These are phyloP conservation scores for Antechinus flavipes DNA, from an alignment of 2,113 vertebrate genomes.

Conservation along the genomic window DNA sequence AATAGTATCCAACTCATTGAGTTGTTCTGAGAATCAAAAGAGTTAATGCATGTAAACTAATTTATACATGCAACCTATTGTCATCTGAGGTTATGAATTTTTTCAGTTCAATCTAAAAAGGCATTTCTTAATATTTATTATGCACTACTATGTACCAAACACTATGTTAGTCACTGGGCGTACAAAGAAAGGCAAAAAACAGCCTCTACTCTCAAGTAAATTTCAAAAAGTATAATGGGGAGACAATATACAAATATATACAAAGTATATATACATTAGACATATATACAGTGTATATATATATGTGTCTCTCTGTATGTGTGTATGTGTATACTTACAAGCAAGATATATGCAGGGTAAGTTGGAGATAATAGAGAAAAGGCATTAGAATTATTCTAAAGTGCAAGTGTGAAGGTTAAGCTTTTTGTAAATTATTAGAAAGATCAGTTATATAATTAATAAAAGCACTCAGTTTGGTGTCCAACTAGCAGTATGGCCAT, in stretches of 20 bases:
- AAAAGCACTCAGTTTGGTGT: not conserved
- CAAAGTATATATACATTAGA: not conserved
- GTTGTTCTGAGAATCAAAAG: not conserved
- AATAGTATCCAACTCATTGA: not conserved
- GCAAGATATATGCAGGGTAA: not conserved
- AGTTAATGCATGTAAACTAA: not conserved
- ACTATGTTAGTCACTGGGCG: not conserved
- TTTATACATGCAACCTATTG: not conserved
- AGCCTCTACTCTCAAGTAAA: not conserved
- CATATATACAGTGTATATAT: not conserved
- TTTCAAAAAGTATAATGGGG: not conserved
- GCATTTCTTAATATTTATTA: not conserved
- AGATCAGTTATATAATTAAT: not conserved
- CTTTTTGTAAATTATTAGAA: not conserved
- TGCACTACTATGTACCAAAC: not conserved
- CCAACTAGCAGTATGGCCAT: not conserved
- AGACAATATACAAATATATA: not conserved
- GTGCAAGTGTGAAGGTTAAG: not conserved
- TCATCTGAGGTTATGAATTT: not conserved
- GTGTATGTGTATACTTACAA: not conserved
- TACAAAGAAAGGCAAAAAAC: not conserved
- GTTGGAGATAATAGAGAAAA: not conserved
- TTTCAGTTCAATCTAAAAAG: not conserved
- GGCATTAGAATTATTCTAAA: not conserved
- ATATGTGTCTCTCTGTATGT: too few species aligned